Evolutionary conservation across 2,113 vertebrate species (phyloP), one percentile per base, ranked within the genome.

Genomic region (Uria aalge): DNA sequence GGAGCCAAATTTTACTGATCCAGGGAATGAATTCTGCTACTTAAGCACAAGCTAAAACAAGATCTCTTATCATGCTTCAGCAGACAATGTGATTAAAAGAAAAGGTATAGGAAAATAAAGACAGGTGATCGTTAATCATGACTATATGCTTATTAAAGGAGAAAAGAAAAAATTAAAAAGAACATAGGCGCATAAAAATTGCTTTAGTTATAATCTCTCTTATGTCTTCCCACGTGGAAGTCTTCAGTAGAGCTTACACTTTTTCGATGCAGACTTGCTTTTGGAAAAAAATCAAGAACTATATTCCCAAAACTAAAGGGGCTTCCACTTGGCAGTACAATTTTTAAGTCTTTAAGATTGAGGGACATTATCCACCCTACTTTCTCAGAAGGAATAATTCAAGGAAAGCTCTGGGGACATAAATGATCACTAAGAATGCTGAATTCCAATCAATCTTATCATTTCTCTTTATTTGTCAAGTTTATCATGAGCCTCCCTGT

Each of bases 111-210:
- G 14, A 76, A 80, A 77, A 59, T 30, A 85, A 85, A 23, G 9
- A 43, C 5, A 48, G 1, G 8, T 57, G 6, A 5, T 73, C 18
- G 43, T 60, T 77, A 64, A 63, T 85, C 5, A n/a, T 79, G 19
- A 11, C 4, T 74, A 60, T 26, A 24, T 27, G 7, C 3, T 50
- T 84, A 64, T 20, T 77, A 66, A 62, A 53, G 11, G 10, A 80
- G 2, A 43, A 48, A 38, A 27, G 0, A 43, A 66, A 30, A 30
- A 59, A 19, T 1, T 7, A 48, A 43, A 11, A 23, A 30, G 0
- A 50, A 29, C 1, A 32, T 23, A 6, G 13, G 4, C 5, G 57
- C 3, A n/a, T 36, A 57, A 64, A 48, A 50, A 41, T 56, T 40
- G 2, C 2, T 66, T 78, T 64, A 26, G 1, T 12, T 74, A 21